These are phyloP conservation scores for Cairina moschata DNA, from an alignment of 2,113 vertebrate species.

Conservation along the genomic window DNA sequence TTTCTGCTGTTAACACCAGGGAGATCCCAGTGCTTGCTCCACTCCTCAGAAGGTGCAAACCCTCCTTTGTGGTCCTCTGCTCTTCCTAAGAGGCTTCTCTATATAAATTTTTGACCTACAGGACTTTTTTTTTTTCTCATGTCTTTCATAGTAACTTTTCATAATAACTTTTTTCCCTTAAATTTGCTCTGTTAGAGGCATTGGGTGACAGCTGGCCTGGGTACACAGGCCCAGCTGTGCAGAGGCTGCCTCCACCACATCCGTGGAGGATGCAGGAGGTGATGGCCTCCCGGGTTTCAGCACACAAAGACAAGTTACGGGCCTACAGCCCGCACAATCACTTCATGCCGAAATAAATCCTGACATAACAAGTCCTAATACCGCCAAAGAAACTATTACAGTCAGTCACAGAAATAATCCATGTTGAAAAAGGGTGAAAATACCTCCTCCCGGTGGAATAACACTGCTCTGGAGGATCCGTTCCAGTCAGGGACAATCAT, in stretches of 20 bases:
- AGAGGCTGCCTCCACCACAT: not conserved
- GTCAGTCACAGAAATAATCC: conserved; percentile 61
- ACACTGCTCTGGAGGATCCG: conserved; percentile 43
- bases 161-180: not conserved
- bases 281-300: not conserved
- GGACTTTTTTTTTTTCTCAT: not conserved
- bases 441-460: conserved; percentile 31
- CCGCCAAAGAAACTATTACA: conserved; percentile 61
- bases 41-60: not conserved
- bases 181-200: not conserved
- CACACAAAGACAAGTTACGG: not conserved
- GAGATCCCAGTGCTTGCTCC: not conserved
- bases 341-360: conserved; percentile 54
- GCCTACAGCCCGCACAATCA: conserved; percentile 7
- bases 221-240: not conserved
- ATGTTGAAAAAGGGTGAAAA: conserved; percentile 31
- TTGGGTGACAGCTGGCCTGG: not conserved
- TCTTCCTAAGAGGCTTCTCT: not conserved
- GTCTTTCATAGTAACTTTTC: not conserved
- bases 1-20: not conserved
- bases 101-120: not conserved
- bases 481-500: conserved; percentile 33
- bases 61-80: not conserved
- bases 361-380: conserved; percentile 67
- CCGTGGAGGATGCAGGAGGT: not conserved